Evolutionary conservation across 2,113 vertebrate species (phyloP).

Genomic region (Agelaius phoeniceus): DNA sequence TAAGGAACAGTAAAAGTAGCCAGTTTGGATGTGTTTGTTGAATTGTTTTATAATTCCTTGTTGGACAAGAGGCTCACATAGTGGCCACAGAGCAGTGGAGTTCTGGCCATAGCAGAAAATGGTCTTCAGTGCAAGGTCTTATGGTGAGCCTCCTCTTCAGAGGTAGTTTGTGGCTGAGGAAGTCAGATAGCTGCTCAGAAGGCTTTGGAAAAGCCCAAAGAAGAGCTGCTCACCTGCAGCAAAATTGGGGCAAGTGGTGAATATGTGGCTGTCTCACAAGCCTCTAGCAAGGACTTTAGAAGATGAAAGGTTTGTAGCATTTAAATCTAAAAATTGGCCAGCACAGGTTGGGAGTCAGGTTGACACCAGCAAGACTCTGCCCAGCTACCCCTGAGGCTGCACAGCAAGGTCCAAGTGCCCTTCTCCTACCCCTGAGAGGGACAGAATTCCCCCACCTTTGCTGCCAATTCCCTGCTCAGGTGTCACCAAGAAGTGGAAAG

Average conservation of each 20-base stretch:
- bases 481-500: not conserved
- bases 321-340: not conserved
- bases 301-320: not conserved
- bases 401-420: not conserved
- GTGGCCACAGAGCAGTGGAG: not conserved
- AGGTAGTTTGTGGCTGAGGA: not conserved
- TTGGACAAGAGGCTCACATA: not conserved
- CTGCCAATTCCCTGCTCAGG: not conserved
- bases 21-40: not conserved
- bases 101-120: not conserved
- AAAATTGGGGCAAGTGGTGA: not conserved
- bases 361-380: not conserved
- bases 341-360: not conserved
- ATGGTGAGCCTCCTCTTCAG: not conserved
- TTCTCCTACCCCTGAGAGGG: not conserved
- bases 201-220: not conserved
- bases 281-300: not conserved
- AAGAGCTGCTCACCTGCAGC: not conserved
- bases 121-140: not conserved
- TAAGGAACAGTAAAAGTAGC: not conserved
- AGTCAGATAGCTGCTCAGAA: not conserved
- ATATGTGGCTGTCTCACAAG: accelerated
- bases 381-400: not conserved
- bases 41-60: not conserved
- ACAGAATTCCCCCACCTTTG: not conserved